Evolutionary conservation across 2,888 invertebrate genomes (phyloP).

Genomic region (Zaprionus bogoriensis): DNA sequence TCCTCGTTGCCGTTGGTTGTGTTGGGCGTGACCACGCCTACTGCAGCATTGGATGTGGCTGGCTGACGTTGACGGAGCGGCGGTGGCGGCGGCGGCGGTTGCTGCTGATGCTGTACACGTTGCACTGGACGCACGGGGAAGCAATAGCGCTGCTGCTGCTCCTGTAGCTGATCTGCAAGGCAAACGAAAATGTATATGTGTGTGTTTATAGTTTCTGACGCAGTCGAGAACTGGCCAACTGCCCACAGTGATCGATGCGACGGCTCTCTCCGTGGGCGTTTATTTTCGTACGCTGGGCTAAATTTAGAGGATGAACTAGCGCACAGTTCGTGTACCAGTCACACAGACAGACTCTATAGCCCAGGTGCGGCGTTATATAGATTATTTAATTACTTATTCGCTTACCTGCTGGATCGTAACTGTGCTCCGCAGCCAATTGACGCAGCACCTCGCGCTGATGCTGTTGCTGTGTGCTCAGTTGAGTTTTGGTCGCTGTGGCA

Average conservation of each 20-base stretch:
- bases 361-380: conserved; percentile 34
- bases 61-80: conserved; percentile 54
- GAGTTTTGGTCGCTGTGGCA: conserved; percentile 35
- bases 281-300: conserved; percentile 59
- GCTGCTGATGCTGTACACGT: conserved; percentile 69
- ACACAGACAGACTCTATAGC: conserved; percentile 21
- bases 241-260: conserved; percentile 44
- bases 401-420: conserved; percentile 59
- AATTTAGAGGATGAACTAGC: conserved; percentile 70
- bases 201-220: conserved; percentile 23
- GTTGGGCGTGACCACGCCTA: conserved; percentile 76
- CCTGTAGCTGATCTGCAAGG: conserved; percentile 71
- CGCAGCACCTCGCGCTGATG: conserved; percentile 52
- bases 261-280: conserved; percentile 55
- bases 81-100: conserved; percentile 17
- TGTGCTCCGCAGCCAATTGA: conserved; percentile 58
- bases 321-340: conserved; percentile 43
- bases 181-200: conserved; percentile 6
- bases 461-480: conserved; percentile 44
- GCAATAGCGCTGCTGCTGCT: conserved; percentile 81
- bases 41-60: conserved; percentile 79
- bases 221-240: conserved; percentile 46
- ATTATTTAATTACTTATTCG: not conserved
- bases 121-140: conserved; percentile 82
- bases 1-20: conserved; percentile 66